Base-by-base conservation (phyloP, 2,113 vertebrate genomes). In the Herpetotheres cachinnans region DNA sequence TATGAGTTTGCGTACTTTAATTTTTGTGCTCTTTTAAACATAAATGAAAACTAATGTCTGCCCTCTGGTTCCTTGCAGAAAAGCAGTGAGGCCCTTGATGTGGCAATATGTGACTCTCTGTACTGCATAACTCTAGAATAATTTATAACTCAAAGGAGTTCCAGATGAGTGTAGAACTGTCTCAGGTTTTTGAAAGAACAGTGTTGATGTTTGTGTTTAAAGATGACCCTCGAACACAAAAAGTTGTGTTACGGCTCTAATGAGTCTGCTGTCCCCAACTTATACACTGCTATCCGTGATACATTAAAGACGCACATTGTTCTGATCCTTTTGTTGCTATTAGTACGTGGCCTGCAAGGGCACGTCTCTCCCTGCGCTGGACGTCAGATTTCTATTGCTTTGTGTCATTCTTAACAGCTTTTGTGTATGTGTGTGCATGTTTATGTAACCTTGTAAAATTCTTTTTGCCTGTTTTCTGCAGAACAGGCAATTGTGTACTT, bases 11-110 rank as follows among this genome's bases (percentile, higher is more conserved):
- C 5, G 0, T 85, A n/a, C 71, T 88, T 84, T 52, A 27, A 38
- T 82, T 95, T 91, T 63, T 93, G 24, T 69, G 29, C 52, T 93
- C 9, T n/a, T 81, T 50, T 69, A 70, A 94, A 86, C 54, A 26
- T 70, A 79, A 83, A 82, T 65, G 81, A 67, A 89, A 89, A 86
- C 55, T 58, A 73, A 84, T 2, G 7, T 72, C 69, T 91, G 86
- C 55, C 54, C 47, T 86, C 77, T 95, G 91, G 86, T 86, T 91
- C 70, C 87, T 67, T 71, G 54, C 83, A 81, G 91, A 95, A 95
- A 86, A 58, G 61, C 62, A 88, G 32, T 69, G 70, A 77, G 66
- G 79, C 77, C 49, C 29, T 63, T 80, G 86, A 34, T 88, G 67
- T 83, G 72, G 49, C 90, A 79, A 29, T 50, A 27, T 80, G 56